Base-by-base conservation (phyloP, 2,888 invertebrate genomes). In the Neelides folsomi region DNA sequence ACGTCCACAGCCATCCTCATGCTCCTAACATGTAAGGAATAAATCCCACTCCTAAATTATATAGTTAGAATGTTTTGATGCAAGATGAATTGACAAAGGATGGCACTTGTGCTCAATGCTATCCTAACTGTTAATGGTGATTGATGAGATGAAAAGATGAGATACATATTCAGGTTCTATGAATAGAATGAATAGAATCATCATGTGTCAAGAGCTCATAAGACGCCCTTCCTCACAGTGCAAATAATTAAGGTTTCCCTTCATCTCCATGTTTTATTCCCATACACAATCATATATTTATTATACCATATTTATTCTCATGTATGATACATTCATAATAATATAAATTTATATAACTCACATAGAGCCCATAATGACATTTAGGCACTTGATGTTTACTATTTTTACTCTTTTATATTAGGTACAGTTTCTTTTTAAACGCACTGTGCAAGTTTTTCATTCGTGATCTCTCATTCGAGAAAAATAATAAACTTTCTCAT, bases 1-100 rank as follows among this genome's bases (percentile, higher is more conserved):
- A 88, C 92, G 27, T 86, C 89, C 48, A 93, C 93, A 4, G 92
- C 92, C 34, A 86, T 93, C 64, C 76, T 89, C 48, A 86, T 88
- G 81, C 77, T 89, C 49, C 76, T 88, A 58, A 83, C 88, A 66
- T 87, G 88, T 88, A 71, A 80, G 83, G 77, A 66, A 20, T 46
- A 38, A 2, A 20, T 20, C 20, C 36, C n/a, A 20, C 43, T n/a
- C 12, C 5, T 16, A 46, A 6, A 34, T 6, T 6, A 27, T 34
- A 6, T 27, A 7, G 5, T 46, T 15, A 38, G 3, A 34, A 13
- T 15, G 5, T 10, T 38, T 39, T 8, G 20, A 9, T 27, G 19
- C 3, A 27, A 27, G 27, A 27, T 13, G 16, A 39, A 3, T 39
- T 13, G 13, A 16, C 39, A 13, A 39, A 39, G 39, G 6, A 15